phyloP scores from a whole-genome alignment of 2,797 vertebrate species.

The Chrysolophus pictus region DNA sequence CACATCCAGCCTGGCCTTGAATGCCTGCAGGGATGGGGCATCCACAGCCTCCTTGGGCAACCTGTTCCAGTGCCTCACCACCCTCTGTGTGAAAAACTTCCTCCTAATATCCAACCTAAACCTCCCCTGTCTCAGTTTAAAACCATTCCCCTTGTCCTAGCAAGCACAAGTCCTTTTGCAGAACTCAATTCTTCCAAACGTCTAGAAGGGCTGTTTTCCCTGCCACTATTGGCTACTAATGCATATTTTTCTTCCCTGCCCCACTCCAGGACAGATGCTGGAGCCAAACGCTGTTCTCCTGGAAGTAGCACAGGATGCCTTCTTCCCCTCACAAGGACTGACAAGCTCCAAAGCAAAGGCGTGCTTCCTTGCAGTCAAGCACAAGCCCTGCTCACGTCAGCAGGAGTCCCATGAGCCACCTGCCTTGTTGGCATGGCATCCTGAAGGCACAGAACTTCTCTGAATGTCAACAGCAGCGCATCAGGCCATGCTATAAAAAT shows the following conservation, averaged over 20 bases:
- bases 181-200: not conserved
- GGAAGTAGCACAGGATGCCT: not conserved
- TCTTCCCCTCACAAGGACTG: fast-evolving
- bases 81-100: no score
- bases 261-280: fast-evolving
- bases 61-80: no score
- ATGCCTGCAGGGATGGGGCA: no score
- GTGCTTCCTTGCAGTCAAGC: not conserved
- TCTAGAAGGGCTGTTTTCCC: not conserved
- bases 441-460: not conserved
- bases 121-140: no score
- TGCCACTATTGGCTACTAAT: fast-evolving
- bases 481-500: slow-evolving; percentile 47
- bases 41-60: no score
- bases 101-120: no score
- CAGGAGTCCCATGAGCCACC: not conserved
- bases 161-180: not conserved
- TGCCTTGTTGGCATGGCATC: not conserved
- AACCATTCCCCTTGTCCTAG: no score
- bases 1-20: no score
- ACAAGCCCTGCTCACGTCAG: not conserved
- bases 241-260: not conserved
- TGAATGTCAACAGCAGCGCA: slow-evolving; percentile 63
- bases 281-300: not conserved
- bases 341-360: not conserved